Evolutionary conservation across 2,113 vertebrate genomes (phyloP).

Genomic region (Cyanoramphus novaezelandiae): DNA sequence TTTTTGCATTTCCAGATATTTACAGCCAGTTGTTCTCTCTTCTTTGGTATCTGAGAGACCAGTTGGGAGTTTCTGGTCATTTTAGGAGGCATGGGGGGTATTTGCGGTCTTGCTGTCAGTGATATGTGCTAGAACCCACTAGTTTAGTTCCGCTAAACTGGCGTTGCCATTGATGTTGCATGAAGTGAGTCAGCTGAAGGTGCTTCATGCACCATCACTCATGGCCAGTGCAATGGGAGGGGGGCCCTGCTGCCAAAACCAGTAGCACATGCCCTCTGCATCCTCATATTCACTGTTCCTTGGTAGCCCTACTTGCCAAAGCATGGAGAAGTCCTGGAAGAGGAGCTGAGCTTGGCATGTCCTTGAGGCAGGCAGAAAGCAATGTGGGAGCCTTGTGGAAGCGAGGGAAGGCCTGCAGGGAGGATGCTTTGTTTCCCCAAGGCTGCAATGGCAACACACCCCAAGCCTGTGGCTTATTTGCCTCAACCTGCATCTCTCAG

Average conservation of each 20-base stretch:
- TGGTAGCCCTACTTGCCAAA: neutral
- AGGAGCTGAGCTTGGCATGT: neutral
- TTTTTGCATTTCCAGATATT: neutral
- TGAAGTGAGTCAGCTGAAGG: neutral
- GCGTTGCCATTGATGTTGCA: neutral
- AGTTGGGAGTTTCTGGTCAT: neutral
- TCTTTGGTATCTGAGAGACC: neutral
- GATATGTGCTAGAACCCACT: neutral
- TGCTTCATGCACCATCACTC: neutral
- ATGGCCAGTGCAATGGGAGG: neutral
- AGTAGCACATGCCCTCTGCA: neutral
- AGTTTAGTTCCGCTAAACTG: neutral
- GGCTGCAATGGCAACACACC: neutral
- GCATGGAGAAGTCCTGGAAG: neutral
- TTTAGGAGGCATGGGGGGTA: neutral
- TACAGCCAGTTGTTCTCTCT: neutral
- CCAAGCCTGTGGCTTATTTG: neutral
- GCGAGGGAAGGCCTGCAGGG: neutral
- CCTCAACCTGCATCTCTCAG: neutral
- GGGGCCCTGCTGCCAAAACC: neutral
- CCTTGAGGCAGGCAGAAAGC: neutral
- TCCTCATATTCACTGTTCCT: neutral
- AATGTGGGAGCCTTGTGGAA: fast-evolving
- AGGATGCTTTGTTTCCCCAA: neutral
- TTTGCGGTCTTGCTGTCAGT: neutral